These are phyloP conservation scores for Lutjanus argentimaculatus DNA, from an alignment of 2,797 vertebrate species.

Conservation along the genomic window DNA sequence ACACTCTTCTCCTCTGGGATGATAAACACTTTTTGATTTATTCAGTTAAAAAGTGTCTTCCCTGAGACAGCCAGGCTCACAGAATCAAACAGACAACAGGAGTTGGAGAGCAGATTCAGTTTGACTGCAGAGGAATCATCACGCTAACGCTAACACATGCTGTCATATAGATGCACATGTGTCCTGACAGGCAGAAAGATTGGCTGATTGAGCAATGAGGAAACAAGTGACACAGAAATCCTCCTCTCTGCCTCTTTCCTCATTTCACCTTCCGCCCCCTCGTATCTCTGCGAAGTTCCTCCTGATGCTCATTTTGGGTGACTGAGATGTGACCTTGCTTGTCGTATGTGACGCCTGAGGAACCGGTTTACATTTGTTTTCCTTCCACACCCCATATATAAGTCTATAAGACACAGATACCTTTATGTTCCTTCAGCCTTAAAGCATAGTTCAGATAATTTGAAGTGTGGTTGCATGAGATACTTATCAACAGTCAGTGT, in stretches of 20 bases:
- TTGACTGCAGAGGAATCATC: slow-evolving; percentile 59
- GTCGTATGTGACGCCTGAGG: slow-evolving; percentile 52
- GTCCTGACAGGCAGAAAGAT: slow-evolving; percentile 74
- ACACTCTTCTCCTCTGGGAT: slow-evolving; percentile 67
- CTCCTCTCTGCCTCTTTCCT: slow-evolving; percentile 31
- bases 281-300: slow-evolving; percentile 24
- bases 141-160: slow-evolving; percentile 17
- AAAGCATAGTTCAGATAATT: too few species aligned
- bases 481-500: too few species aligned
- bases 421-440: neutral
- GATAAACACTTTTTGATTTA: slow-evolving; percentile 73
- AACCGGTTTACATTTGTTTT: neutral
- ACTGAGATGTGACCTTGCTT: slow-evolving; percentile 67
- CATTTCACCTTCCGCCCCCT: slow-evolving; percentile 24
- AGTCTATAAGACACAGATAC: neutral
- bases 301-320: slow-evolving; percentile 75
- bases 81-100: slow-evolving; percentile 62
- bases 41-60: slow-evolving; percentile 71
- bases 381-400: neutral
- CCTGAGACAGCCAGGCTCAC: slow-evolving; percentile 60
- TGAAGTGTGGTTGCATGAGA: too few species aligned
- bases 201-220: slow-evolving; percentile 80
- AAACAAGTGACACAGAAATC: slow-evolving; percentile 81
- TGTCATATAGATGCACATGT: slow-evolving; percentile 71
- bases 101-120: slow-evolving; percentile 57